These are phyloP conservation scores for Nesidiocoris tenuis DNA, from an alignment of 2,888 invertebrate genomes.

Conservation along the genomic window DNA sequence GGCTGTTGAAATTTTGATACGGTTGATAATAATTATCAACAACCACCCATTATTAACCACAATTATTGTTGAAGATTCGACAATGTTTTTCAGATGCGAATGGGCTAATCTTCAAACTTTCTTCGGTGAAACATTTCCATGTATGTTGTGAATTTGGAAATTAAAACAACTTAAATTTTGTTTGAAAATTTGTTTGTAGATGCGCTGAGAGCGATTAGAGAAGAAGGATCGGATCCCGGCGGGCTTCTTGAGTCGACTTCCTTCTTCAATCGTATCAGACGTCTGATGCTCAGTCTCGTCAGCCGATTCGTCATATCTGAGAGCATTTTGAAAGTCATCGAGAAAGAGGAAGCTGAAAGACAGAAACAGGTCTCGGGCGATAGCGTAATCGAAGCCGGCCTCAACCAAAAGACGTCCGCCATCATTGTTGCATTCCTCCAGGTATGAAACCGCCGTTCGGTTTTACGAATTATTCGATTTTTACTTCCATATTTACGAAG, in stretches of 20 bases:
- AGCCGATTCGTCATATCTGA: slow-evolving; percentile 66
- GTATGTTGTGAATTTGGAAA: no score
- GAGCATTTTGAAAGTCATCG: slow-evolving; percentile 49
- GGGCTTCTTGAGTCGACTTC: slow-evolving; percentile 48
- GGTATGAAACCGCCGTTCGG: slow-evolving; percentile 36
- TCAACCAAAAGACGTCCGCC: slow-evolving; percentile 35
- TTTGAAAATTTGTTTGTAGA: slow-evolving; percentile 12
- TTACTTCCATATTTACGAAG: not conserved
- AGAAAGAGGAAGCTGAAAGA: slow-evolving; percentile 44
- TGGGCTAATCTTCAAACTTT: no score
- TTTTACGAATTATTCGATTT: not conserved
- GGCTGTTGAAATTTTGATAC: no score
- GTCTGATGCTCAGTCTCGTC: slow-evolving; percentile 72
- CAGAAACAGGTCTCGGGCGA: not conserved
- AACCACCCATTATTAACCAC: no score
- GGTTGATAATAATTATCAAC: no score
- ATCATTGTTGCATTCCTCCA: slow-evolving; percentile 47
- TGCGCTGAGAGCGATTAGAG: slow-evolving; percentile 41
- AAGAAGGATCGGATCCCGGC: slow-evolving; percentile 46
- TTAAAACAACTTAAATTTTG: no score
- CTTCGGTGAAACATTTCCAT: no score
- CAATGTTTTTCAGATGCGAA: no score
- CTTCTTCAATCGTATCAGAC: slow-evolving; percentile 63
- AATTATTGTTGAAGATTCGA: no score
- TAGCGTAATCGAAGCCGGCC: not conserved